phyloP scores from a whole-genome alignment of 2,797 vertebrate genomes.

The Rhinoraja longicauda region DNA sequence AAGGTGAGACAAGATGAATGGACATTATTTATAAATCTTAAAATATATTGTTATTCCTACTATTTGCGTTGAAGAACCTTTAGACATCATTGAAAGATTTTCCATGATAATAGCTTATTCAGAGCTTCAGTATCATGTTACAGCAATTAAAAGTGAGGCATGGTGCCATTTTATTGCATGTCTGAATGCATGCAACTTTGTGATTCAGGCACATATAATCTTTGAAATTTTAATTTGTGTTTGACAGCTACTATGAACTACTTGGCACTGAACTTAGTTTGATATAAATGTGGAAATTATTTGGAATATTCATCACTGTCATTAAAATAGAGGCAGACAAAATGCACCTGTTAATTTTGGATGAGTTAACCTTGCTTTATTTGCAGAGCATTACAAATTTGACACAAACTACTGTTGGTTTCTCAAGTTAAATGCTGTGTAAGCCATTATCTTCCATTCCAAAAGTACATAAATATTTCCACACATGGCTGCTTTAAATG shows the following conservation, averaged over 20 bases:
- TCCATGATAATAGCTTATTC: constrained; percentile 62
- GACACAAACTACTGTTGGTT: background rate
- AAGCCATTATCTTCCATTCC: background rate
- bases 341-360: constrained; percentile 25
- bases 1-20: background rate
- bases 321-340: background rate
- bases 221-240: constrained; percentile 70
- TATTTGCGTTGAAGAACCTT: constrained; percentile 44
- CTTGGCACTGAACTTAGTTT: constrained; percentile 47
- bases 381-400: background rate
- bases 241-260: constrained; percentile 64
- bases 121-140: constrained; percentile 65
- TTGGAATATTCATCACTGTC: constrained; percentile 19
- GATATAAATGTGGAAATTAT: constrained; percentile 27
- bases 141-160: constrained; percentile 71
- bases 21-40: background rate
- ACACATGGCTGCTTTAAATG: background rate
- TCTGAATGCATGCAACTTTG: constrained; percentile 75
- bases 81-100: constrained; percentile 61
- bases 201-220: constrained; percentile 70
- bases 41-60: background rate
- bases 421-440: background rate
- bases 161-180: constrained; percentile 66
- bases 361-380: background rate
- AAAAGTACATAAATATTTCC: background rate